Evolutionary conservation across 2,888 invertebrate genomes (phyloP), one percentile per base, ranked within the genome.

Genomic region (Heliconius cydno): DNA sequence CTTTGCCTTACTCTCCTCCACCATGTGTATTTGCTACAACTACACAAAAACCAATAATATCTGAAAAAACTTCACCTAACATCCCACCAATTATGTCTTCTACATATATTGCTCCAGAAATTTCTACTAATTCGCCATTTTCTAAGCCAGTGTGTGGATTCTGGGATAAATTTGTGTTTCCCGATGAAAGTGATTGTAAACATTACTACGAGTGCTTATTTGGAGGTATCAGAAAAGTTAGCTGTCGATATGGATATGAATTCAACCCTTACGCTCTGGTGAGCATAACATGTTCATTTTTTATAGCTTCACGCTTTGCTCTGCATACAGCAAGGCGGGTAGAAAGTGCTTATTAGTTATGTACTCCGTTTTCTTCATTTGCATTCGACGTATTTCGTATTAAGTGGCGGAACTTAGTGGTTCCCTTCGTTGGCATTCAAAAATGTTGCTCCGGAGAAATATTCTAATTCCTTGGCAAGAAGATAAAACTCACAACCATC

Each of bases 241-340:
- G 66, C 22, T 84, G 84, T 15, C 79, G 67, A 52, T 75, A 78
- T 57, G 82, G 80, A 12, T 79, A 79, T 46, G 82, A 81, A 25
- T 84, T 83, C 41, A 83, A 81, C 12, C 81, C 82, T 19, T 81
- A 77, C 46, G 12, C 77, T 13, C 73, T 83, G 81, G 84, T 84
- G 28, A 84, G 84, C 71, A 38, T 77, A 57, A 52, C 52, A 41
- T 52, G 19, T n/a, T 74, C 4, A 57, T 52, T 57, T 30, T 57
- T 34, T 65, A 28, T 65, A 25, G 25, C 25, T 25, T 5, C 13
- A 12, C 15, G 28, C 15, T 65, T 28, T 65, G 73, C 66, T 65
- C 28, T n/a, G 9, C 3, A 3, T n/a, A 2, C n/a, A 19, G 6
- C 7, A 60, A 60, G 12, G 10, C 10, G 10, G 60, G 10, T 19